Evolutionary conservation across 2,888 invertebrate genomes (phyloP).

Genomic region (Cosmorhoe ocellata): DNA sequence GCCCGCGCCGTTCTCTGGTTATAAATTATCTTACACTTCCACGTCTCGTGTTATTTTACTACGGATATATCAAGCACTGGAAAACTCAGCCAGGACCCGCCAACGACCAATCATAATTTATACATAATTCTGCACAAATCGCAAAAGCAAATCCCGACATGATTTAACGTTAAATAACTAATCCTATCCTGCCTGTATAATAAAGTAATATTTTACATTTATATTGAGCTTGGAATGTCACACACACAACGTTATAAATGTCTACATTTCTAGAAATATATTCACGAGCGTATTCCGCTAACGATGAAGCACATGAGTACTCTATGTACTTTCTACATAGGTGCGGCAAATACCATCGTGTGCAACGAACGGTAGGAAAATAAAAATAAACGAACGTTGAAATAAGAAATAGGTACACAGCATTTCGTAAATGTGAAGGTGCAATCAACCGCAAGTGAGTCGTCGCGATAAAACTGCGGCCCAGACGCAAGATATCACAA

Average conservation of each 20-base stretch:
- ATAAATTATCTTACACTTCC: conserved; percentile 76
- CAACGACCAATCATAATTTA: conserved; percentile 70
- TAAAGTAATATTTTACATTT: conserved; percentile 52
- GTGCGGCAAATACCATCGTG: conserved; percentile 12
- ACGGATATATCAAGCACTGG: conserved; percentile 70
- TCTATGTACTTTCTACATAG: conserved; percentile 27
- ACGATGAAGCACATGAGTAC: conserved; percentile 47
- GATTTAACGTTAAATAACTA: conserved; percentile 58
- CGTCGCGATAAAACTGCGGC: conserved; percentile 61
- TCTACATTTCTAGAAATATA: conserved; percentile 35
- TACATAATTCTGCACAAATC: conserved; percentile 63
- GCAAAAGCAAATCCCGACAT: conserved; percentile 58
- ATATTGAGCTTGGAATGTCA: conserved; percentile 49
- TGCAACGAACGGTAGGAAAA: conserved; percentile 10
- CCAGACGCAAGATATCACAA: conserved; percentile 66
- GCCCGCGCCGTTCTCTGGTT: conserved; percentile 57
- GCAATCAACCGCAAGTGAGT: conserved; percentile 55
- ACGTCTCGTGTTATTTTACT: conserved; percentile 74
- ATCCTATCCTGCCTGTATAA: conserved; percentile 49
- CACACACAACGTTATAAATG: conserved; percentile 47
- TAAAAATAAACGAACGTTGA: conserved; percentile 22
- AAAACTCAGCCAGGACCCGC: conserved; percentile 61
- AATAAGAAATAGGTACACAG: conserved; percentile 23
- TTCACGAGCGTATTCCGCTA: conserved; percentile 45
- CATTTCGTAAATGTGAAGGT: conserved; percentile 34